A percentile compares a stretch with the other conserved stretches of the same genome.
Conservation (phyloP, 2,888 invertebrate species). For the Melanotus villosus region DNA sequence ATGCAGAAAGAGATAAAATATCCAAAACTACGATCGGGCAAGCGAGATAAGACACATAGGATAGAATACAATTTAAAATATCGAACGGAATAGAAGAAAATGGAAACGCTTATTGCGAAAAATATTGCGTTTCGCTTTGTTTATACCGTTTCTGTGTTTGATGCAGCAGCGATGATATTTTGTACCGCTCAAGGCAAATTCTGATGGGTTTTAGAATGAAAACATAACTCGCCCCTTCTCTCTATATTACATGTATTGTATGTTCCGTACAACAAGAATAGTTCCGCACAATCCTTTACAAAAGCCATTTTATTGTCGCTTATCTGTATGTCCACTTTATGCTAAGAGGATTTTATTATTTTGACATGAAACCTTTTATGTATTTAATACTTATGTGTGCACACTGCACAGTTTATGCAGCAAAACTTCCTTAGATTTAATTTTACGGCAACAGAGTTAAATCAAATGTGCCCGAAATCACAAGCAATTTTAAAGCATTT, state of each 20-base stretch:
- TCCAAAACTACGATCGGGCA: slow-evolving; percentile 26
- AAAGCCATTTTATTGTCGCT: too few relatives aligned
- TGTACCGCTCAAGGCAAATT: slow-evolving; percentile 26
- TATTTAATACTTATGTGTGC: too few relatives aligned
- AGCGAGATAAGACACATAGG: slow-evolving; percentile 36
- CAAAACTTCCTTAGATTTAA: too few relatives aligned
- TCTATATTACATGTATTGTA: background rate
- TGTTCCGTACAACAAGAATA: too few relatives aligned
- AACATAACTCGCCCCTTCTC: slow-evolving; percentile 2
- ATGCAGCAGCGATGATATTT: slow-evolving; percentile 32
- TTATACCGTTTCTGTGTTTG: slow-evolving; percentile 35
- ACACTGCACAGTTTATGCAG: too few relatives aligned
- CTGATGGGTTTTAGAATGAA: slow-evolving; percentile 30
- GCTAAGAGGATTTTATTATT: too few relatives aligned
- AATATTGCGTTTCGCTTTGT: slow-evolving; percentile 38
- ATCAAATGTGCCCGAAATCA: too few relatives aligned
- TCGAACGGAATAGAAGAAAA: slow-evolving; percentile 42
- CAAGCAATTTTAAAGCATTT: too few relatives aligned
- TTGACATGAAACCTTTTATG: too few relatives aligned
- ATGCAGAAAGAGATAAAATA: slow-evolving; percentile 38
- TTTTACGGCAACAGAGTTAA: too few relatives aligned
- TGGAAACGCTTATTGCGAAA: slow-evolving; percentile 41
- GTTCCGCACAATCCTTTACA: too few relatives aligned
- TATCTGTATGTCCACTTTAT: too few relatives aligned
- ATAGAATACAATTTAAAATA: slow-evolving; percentile 46